These are phyloP conservation scores for Brevimyrus niger DNA, from an alignment of 2,113 vertebrate species.

Conservation along the genomic window DNA sequence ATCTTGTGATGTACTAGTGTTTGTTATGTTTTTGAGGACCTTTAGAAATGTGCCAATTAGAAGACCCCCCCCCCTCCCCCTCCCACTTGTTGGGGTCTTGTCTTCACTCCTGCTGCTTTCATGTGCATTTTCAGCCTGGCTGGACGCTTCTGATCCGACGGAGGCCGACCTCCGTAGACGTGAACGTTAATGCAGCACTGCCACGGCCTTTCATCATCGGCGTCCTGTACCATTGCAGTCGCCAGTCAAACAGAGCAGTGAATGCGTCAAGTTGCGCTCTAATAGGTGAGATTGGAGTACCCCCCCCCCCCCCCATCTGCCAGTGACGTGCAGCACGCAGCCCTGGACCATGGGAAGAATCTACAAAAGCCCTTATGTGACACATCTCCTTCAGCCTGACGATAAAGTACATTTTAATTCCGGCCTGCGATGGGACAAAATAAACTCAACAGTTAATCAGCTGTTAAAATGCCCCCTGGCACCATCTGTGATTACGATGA, in stretches of 20 bases:
- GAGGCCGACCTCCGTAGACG: background rate
- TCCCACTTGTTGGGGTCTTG: background rate
- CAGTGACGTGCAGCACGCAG: background rate
- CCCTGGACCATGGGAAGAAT: background rate
- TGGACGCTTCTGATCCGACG: background rate
- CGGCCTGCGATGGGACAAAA: background rate
- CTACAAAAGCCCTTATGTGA: background rate
- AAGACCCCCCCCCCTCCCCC: background rate
- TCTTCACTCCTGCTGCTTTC: background rate
- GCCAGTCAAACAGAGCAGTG: background rate
- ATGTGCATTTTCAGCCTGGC: background rate
- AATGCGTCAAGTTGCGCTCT: background rate
- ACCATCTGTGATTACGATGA: background rate
- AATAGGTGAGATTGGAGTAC: background rate
- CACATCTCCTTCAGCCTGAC: background rate
- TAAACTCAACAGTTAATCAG: background rate
- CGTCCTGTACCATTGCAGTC: background rate
- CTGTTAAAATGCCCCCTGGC: background rate
- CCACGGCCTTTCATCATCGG: background rate
- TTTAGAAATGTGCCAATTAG: background rate
- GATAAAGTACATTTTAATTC: conserved; percentile 1
- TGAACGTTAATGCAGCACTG: background rate
- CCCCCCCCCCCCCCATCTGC: background rate
- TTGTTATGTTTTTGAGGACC: background rate
- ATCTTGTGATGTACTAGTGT: background rate